Evolutionary conservation across 2,113 vertebrate genomes (phyloP).

Genomic region (Merops nubicus): DNA sequence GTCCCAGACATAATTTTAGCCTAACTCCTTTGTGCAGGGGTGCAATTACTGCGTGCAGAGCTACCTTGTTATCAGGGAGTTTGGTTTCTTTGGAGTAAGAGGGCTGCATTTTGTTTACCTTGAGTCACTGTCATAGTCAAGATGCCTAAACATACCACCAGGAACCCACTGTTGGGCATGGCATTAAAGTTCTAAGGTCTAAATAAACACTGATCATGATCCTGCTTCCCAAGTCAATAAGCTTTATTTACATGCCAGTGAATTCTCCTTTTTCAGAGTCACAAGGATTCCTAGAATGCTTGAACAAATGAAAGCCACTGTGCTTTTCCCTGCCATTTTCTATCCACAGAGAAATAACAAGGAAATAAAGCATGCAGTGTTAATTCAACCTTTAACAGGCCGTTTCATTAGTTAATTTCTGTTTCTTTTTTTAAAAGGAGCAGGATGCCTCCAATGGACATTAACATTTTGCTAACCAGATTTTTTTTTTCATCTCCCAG

Average conservation of each 20-base stretch:
- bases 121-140: not conserved
- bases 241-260: not conserved
- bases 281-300: conserved; percentile 3
- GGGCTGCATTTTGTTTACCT: not conserved
- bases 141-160: not conserved
- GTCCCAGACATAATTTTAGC: not conserved
- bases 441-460: not conserved
- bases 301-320: not conserved
- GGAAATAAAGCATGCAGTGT: not conserved
- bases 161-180: not conserved
- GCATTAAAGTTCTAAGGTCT: not conserved
- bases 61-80: not conserved
- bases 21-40: not conserved
- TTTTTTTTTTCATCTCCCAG: not conserved
- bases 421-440: not conserved
- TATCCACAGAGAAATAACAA: not conserved
- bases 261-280: conserved; percentile 25
- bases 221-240: not conserved
- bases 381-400: not conserved
- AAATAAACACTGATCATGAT: not conserved
- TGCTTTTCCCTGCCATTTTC: not conserved
- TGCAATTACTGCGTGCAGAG: not conserved
- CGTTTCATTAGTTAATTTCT: not conserved
- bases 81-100: not conserved
- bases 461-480: not conserved